Evolutionary conservation across 2,797 vertebrate species (phyloP).

Genomic region (Eurystomus glaucurus): DNA sequence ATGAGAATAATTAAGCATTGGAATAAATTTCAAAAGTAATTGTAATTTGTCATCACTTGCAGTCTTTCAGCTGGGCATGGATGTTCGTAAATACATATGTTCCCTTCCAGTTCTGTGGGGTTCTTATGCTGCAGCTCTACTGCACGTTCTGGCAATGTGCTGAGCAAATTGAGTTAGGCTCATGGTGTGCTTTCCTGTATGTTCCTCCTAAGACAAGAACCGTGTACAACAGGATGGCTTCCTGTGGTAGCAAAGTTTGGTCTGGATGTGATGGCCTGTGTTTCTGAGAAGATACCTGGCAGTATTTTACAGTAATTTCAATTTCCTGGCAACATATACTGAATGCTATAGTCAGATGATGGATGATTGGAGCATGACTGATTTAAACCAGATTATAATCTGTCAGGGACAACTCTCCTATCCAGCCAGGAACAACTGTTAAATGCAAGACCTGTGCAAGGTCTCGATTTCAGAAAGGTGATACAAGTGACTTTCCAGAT

Average conservation of each 20-base stretch:
- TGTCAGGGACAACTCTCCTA: neutral
- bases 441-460: neutral
- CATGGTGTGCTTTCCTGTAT: neutral
- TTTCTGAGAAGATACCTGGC: constrained; percentile 18
- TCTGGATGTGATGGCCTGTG: neutral
- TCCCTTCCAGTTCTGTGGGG: accelerated
- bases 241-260: neutral
- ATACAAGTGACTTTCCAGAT: neutral
- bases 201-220: neutral
- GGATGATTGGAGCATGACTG: neutral
- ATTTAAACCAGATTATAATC: neutral
- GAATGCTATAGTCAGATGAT: neutral
- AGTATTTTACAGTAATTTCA: neutral
- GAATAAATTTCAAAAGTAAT: constrained; percentile 10
- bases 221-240: neutral
- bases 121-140: neutral
- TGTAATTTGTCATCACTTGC: constrained; percentile 28
- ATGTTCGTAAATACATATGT: neutral
- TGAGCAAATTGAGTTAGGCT: neutral
- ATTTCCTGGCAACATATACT: neutral
- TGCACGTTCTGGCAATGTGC: neutral
- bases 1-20: neutral
- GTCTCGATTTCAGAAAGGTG: neutral
- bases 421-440: neutral
- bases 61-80: neutral